phyloP scores from a whole-genome alignment of 2,888 invertebrate species.

The Meiosimyza platycephala region DNA sequence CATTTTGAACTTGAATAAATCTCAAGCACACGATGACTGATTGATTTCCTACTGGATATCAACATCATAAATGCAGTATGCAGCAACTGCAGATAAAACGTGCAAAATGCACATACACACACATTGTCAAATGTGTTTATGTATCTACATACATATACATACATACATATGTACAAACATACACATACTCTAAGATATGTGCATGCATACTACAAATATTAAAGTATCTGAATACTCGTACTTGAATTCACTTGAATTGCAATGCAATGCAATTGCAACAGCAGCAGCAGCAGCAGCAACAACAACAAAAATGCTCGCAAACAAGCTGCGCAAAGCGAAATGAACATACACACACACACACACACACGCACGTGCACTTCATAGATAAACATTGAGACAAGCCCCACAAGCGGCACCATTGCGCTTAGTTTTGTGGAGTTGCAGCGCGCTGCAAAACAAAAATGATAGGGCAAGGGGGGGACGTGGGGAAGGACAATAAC shows the following conservation, averaged over 20 bases:
- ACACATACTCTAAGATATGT: slow-evolving; percentile 3
- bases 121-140: neutral
- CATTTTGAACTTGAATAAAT: no score
- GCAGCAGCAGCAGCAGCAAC: slow-evolving; percentile 11
- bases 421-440: neutral
- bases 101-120: slow-evolving; percentile 1
- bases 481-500: neutral
- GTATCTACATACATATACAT: slow-evolving; percentile 2
- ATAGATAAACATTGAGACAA: slow-evolving; percentile 10
- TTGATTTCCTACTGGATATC: no score
- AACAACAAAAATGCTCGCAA: neutral
- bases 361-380: neutral
- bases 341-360: neutral
- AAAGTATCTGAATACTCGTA: neutral
- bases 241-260: neutral
- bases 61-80: no score
- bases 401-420: slow-evolving; percentile 5
- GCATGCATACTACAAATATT: neutral
- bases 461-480: no score
- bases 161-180: slow-evolving; percentile 1
- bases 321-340: no score
- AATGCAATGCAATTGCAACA: neutral
- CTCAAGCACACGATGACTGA: no score
- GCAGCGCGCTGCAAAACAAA: neutral
- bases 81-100: slow-evolving; percentile 10